Evolutionary conservation across 2,888 invertebrate species (phyloP), one percentile per base, ranked within the genome.

Genomic region (Petrophora chlorosata): DNA sequence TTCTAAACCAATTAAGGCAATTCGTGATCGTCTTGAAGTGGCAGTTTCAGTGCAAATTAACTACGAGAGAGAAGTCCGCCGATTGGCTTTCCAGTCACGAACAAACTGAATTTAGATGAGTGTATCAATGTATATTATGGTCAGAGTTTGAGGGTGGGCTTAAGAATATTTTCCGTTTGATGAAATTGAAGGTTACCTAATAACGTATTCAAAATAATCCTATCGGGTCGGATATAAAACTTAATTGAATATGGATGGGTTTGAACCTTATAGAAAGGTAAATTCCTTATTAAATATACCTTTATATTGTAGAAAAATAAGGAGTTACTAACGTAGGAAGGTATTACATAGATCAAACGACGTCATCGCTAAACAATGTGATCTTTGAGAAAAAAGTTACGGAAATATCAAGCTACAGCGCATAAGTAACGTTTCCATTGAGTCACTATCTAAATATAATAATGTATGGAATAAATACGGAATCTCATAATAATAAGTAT

Each of bases 81-180:
- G 63, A 76, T 81, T 70, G 65, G 60, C 56, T 65, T 80, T 77
- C 82, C 46, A 71, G 82, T 83, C 85, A 85, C 85, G 85, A 71
- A 68, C 74, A 64, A 73, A 71, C 78, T 73, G 82, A 83, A 83
- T 85, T 81, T 77, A 81, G 83, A 84, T 82, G 81, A 79, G 76
- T 78, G 73, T 82, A 83, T 83, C 82, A 79, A 78, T 79, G 74
- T 77, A 68, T 77, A n/a, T n/a, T n/a, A 77, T 72, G 71, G 72
- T 70, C 70, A 69, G 71, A 56, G 55, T 39, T 33, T 32, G 26
- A 26, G 60, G 53, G 67, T 63, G 63, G 63, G 62, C 25, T 28
- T 56, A 61, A 60, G 68, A 71, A 78, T 73, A 57, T 73, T 73
- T 66, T 73, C 63, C 52, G 56, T 67, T 70, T 72, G 71, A 70